phyloP scores from a whole-genome alignment of 2,888 invertebrate genomes.

The Hoplodrina ambigua region DNA sequence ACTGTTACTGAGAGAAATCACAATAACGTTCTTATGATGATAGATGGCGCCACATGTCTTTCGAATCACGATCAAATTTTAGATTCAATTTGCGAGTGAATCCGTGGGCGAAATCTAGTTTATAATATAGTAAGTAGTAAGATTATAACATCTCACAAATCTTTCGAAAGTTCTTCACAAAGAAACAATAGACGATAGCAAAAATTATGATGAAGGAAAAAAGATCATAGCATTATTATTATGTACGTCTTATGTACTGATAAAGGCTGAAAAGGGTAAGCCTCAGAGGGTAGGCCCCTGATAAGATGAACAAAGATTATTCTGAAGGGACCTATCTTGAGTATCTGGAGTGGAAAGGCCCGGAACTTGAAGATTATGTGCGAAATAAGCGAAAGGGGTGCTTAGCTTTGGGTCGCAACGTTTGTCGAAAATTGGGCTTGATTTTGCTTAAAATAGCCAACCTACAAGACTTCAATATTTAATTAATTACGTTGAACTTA shows the following conservation, averaged over 20 bases:
- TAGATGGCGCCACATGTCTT: no score
- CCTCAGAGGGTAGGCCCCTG: slow-evolving; percentile 4
- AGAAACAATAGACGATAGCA: background rate
- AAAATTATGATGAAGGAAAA: background rate
- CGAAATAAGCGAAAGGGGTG: slow-evolving; percentile 30
- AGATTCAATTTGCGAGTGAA: no score
- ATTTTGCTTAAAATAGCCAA: no score
- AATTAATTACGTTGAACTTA: no score
- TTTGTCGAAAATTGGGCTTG: background rate
- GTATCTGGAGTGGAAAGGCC: slow-evolving; percentile 22
- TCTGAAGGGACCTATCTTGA: slow-evolving; percentile 15
- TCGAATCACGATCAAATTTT: no score
- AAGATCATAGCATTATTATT: background rate
- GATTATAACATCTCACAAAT: background rate
- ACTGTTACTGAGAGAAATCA: no score
- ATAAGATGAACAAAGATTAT: slow-evolving; percentile 24
- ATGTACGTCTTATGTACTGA: background rate
- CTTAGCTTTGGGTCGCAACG: background rate
- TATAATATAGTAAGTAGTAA: no score
- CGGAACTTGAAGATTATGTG: slow-evolving; percentile 32
- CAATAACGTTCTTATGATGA: no score
- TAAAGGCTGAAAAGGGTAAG: slow-evolving; percentile 8
- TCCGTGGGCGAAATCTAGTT: no score
- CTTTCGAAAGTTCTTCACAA: background rate
- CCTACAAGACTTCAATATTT: no score